Evolutionary conservation across 2,888 invertebrate genomes (phyloP).

Genomic region (Balanococcus diminutus): DNA sequence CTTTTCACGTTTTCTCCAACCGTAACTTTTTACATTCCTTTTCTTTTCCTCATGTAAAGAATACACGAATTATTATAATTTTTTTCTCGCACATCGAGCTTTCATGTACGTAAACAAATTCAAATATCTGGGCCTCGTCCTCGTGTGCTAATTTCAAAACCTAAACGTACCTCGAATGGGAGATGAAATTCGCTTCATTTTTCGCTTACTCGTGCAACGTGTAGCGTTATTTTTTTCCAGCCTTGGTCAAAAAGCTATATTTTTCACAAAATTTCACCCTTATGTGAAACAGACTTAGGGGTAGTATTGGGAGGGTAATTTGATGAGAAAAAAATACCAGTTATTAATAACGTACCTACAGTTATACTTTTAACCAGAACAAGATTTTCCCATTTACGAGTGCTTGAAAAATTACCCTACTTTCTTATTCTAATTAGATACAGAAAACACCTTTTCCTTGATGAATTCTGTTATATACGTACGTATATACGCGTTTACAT

Average conservation of each 20-base stretch:
- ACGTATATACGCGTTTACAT: neutral
- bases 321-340: neutral
- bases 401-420: slow-evolving; percentile 1
- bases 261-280: neutral
- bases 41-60: neutral
- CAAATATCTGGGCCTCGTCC: neutral
- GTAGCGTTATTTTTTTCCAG: neutral
- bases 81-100: neutral
- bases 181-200: neutral
- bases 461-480: neutral
- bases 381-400: neutral
- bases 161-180: neutral
- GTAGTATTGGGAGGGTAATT: neutral
- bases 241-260: neutral
- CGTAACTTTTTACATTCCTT: neutral
- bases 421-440: slow-evolving; percentile 3
- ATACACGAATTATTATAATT: neutral
- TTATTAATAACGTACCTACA: slow-evolving; percentile 4
- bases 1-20: neutral
- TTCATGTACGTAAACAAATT: neutral
- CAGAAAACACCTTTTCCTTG: neutral
- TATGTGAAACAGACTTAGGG: neutral
- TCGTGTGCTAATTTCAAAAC: neutral
- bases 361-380: neutral
- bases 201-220: neutral